Evolutionary conservation across 1,140 invertebrate genomes (phyloP), one percentile per base, ranked within the genome.

Genomic region (Ectropis grisescens): DNA sequence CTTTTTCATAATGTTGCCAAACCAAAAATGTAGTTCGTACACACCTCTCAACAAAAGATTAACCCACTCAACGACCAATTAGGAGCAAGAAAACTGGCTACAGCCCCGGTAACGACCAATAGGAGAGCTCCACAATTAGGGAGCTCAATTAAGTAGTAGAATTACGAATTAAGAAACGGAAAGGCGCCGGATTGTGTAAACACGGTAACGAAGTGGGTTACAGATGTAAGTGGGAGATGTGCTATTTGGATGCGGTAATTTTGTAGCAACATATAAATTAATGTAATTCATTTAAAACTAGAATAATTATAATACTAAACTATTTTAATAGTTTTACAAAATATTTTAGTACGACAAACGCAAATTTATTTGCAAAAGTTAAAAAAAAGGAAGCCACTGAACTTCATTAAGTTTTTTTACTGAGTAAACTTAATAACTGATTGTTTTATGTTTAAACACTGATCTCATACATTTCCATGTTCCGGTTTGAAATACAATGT

Each of bases 121-220:
- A n/a, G n/a, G n/a, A n/a, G n/a, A n/a, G n/a, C n/a, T n/a, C n/a
- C n/a, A n/a, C n/a, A n/a, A n/a, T n/a, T n/a, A n/a, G n/a, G n/a
- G n/a, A n/a, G 24, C 24, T 26, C 24, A 7, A 4, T 26, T 10
- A 26, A 26, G 2, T 26, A 6, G 24, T 10, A 22, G 19, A n/a
- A n/a, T 26, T 26, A 26, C 24, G 10, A 26, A 26, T 26, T 26
- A 4, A 26, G 24, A 26, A 26, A 26, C 24, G 24, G 2, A n/a
- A 26, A 4, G 24, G 24, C 24, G n/a, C 24, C 6, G 24, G 24
- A 26, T 26, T 26, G 10, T 26, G 24, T 26, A 26, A 26, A 10
- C 24, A 26, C 24, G 10, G 24, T 26, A 26, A 26, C 24, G 24
- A 26, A 26, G 24, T 26, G 24, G 24, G 19, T 22, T 22, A 5